phyloP scores from a whole-genome alignment of 2,797 vertebrate species.

The Coreius guichenoti region DNA sequence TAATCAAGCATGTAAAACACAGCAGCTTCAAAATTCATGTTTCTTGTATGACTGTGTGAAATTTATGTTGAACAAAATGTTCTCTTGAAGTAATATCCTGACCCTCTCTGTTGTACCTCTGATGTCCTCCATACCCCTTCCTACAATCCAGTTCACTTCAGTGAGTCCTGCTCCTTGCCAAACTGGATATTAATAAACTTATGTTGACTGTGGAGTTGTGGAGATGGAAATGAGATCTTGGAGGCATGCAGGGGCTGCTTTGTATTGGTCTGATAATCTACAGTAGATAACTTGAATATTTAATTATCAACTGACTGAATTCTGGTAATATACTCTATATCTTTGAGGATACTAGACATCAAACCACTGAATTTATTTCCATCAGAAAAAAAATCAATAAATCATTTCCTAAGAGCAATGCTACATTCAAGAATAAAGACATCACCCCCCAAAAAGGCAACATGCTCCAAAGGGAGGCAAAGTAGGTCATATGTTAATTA shows the following conservation, averaged over 20 bases:
- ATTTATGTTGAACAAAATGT: not conserved
- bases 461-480: slow-evolving; percentile 47
- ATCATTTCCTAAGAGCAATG: slow-evolving; percentile 58
- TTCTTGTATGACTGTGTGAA: not conserved
- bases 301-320: slow-evolving; percentile 62
- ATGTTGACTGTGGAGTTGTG: slow-evolving; percentile 37
- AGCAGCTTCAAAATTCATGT: not conserved
- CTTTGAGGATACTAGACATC: slow-evolving; percentile 58
- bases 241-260: too few species aligned
- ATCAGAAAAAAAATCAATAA: slow-evolving; percentile 63
- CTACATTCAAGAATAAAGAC: slow-evolving; percentile 60
- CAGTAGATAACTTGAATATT: too few species aligned
- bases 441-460: slow-evolving; percentile 47
- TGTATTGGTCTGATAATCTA: too few species aligned
- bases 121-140: not conserved
- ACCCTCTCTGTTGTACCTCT: not conserved
- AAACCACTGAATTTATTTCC: slow-evolving; percentile 67
- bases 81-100: not conserved
- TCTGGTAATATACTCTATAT: slow-evolving; percentile 66
- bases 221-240: too few species aligned
- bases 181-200: slow-evolving; percentile 51
- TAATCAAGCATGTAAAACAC: not conserved
- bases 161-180: slow-evolving; percentile 52
- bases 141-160: not conserved
- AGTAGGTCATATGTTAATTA: slow-evolving; percentile 62